Evolutionary conservation across 2,797 vertebrate genomes (phyloP), one percentile per base, ranked within the genome.

Genomic region (Amphiprion clarkii): DNA sequence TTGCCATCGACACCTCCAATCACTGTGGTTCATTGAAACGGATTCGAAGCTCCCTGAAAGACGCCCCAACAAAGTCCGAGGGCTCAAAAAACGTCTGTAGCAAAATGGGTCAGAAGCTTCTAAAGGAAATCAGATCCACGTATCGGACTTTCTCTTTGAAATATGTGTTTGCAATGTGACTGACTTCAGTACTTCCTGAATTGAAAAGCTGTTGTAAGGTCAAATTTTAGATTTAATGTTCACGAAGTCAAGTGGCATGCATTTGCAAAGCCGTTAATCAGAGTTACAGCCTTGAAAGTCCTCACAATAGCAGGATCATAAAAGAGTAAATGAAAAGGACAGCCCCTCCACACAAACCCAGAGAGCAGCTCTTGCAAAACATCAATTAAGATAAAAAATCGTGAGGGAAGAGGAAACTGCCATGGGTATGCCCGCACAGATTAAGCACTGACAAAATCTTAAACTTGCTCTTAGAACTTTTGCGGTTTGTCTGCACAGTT

Each of bases 1-100:
- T 81, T 56, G 51, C 73, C 67, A 80, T 84, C 84, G 89, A 67
- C 73, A 74, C 60, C 49, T 61, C 75, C 44, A 82, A 56, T 87
- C 67, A 59, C 57, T 55, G 64, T 63, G 55, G 77, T 51, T 82
- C 46, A 46, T 46, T 71, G 62, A 55, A 71, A 75, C 44, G 64
- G 58, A 72, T 57, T 86, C 69, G 58, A 63, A 54, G 65, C 73
- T 80, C 72, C 49, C 36, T 60, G 57, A 81, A 48, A 69, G 49
- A 67, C 71, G 27, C 63, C 65, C 54, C 56, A 63, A 21, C 56
- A 40, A 71, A 74, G 76, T 84, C 71, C 12, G 61, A 77, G 49
- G 25, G 59, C 68, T 84, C 44, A 61, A 70, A 65, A 46, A 36
- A 58, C 39, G n/a, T 68, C 56, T 60, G 61, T 4, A 58, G 61